Evolutionary conservation across 2,888 invertebrate species (phyloP).

Genomic region (Amphimallon solstitiale): DNA sequence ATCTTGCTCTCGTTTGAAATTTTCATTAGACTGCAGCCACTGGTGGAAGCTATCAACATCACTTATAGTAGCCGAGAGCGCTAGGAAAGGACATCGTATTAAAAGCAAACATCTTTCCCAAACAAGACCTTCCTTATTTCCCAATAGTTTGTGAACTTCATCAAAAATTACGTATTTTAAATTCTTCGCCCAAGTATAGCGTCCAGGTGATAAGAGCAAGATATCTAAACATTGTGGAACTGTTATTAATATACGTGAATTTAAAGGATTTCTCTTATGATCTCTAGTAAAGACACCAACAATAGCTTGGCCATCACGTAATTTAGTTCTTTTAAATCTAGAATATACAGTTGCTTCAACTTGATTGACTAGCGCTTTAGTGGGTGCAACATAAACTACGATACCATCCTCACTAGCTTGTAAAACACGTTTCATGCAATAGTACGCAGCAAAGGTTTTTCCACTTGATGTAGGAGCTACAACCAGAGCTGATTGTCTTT

Average conservation of each 20-base stretch:
- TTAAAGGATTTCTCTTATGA: constrained; percentile 40
- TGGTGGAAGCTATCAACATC: constrained; percentile 42
- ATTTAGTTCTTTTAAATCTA: constrained; percentile 44
- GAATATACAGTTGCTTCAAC: constrained; percentile 47
- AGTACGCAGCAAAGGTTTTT: constrained; percentile 60
- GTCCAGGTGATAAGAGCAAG: constrained; percentile 45
- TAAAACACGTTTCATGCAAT: constrained; percentile 59
- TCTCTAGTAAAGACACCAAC: constrained; percentile 48
- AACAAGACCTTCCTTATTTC: constrained; percentile 42
- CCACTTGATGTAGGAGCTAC: constrained; percentile 61
- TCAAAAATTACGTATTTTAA: constrained; percentile 48
- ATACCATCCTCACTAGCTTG: constrained; percentile 55
- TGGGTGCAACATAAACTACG: constrained; percentile 59
- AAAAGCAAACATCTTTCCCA: constrained; percentile 47
- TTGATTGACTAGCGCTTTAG: constrained; percentile 55
- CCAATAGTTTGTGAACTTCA: constrained; percentile 48
- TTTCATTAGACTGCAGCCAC: constrained; percentile 46
- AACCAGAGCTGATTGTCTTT: constrained; percentile 57
- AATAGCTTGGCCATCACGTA: constrained; percentile 43
- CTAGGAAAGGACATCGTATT: constrained; percentile 49
- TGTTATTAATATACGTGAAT: constrained; percentile 47
- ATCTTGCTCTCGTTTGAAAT: constrained; percentile 43
- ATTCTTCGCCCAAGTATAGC: constrained; percentile 43
- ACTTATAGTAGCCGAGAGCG: constrained; percentile 48
- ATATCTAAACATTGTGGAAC: constrained; percentile 49